These are phyloP conservation scores for Drosophila prostipennis DNA, from an alignment of 2,888 invertebrate species.

Conservation along the genomic window DNA sequence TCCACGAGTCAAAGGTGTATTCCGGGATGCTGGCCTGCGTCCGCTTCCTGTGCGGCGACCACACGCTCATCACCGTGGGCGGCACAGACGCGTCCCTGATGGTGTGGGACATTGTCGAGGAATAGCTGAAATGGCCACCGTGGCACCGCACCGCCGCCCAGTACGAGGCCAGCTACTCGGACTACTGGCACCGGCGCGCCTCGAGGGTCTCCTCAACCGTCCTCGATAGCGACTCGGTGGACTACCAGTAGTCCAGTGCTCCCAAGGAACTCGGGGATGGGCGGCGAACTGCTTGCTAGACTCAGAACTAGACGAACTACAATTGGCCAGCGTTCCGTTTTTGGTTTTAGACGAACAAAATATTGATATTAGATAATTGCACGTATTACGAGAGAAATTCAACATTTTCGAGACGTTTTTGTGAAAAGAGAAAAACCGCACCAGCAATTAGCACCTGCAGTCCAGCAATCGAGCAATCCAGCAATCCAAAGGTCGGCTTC, in stretches of 20 bases:
- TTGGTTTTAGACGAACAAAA: conserved; percentile 43
- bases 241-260: conserved; percentile 68
- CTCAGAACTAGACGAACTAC: conserved; percentile 33
- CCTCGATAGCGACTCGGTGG: conserved; percentile 83
- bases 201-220: conserved; percentile 82
- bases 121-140: conserved; percentile 85
- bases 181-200: conserved; percentile 82
- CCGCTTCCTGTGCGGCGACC: conserved; percentile 94
- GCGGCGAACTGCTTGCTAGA: conserved; percentile 55
- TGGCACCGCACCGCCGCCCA: conserved; percentile 80
- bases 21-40: conserved; percentile 92
- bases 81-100: conserved; percentile 95
- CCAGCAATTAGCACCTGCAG: conserved; percentile 31
- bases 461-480: conserved; percentile 5
- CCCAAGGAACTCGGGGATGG: conserved; percentile 4
- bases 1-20: conserved; percentile 94
- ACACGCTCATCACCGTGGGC: conserved; percentile 93
- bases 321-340: conserved; percentile 64
- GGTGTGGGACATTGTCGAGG: conserved; percentile 93
- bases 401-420: conserved; percentile 45
- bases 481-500: conserved; percentile 52
- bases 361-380: conserved; percentile 67
- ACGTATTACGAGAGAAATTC: conserved; percentile 41
- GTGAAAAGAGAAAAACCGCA: conserved; percentile 17
- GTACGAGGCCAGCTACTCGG: conserved; percentile 78